These are phyloP conservation scores for Drosophila niveifrons DNA, from an alignment of 2,888 invertebrate genomes.

Conservation along the genomic window DNA sequence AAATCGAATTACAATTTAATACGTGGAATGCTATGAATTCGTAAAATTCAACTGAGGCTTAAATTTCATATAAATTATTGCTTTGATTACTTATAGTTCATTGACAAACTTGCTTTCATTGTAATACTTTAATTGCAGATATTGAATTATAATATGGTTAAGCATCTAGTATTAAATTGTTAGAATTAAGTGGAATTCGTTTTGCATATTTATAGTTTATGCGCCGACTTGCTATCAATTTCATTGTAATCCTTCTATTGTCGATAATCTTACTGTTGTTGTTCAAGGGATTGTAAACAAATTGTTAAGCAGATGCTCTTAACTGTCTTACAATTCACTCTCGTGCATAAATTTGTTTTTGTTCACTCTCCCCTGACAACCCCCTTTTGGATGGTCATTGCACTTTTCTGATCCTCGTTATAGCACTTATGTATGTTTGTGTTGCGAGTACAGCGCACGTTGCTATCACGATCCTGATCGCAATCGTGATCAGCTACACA, in stretches of 20 bases:
- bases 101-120: background rate
- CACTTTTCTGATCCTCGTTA: constrained; percentile 13
- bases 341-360: constrained; percentile 28
- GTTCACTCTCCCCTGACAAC: constrained; percentile 25
- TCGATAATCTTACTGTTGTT: background rate
- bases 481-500: constrained; percentile 58
- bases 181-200: no score
- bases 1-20: no score
- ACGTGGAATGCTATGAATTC: no score
- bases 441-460: background rate
- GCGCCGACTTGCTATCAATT: no score
- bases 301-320: constrained; percentile 29
- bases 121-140: background rate
- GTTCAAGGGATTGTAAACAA: background rate
- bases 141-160: background rate
- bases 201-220: background rate
- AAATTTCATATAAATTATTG: background rate
- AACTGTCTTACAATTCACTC: constrained; percentile 15
- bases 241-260: background rate
- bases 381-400: constrained; percentile 16
- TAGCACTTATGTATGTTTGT: constrained; percentile 44
- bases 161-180: no score
- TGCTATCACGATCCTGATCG: constrained; percentile 33
- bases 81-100: background rate
- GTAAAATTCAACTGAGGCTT: background rate